Conservation (phyloP, 2,113 vertebrate species). For the Pantherophis guttatus region DNA sequence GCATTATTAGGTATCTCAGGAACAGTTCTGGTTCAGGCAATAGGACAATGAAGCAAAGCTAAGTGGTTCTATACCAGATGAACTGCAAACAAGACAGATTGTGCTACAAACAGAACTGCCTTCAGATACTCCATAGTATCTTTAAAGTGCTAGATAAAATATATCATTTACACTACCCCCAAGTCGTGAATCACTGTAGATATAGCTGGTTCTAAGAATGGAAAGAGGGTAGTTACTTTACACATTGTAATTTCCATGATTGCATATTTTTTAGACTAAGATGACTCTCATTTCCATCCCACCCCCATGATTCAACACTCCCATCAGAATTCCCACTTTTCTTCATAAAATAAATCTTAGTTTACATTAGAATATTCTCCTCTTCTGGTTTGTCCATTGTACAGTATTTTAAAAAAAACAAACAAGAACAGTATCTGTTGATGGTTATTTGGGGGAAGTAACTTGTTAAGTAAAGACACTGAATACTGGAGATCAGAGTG, state of each 20-base stretch:
- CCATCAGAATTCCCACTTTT: background rate
- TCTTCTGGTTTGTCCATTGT: background rate
- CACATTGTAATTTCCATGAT: background rate
- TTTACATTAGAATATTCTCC: background rate
- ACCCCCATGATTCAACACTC: background rate
- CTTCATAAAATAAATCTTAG: background rate
- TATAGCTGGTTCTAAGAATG: background rate
- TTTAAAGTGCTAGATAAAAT: constrained; percentile 39
- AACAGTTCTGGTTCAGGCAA: constrained; percentile 54
- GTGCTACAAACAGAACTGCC: constrained; percentile 33
- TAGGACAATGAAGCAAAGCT: constrained; percentile 53
- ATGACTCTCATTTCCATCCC: background rate
- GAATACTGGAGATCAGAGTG: background rate
- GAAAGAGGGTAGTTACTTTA: background rate
- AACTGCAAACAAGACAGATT: constrained; percentile 34
- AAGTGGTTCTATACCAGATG: constrained; percentile 47
- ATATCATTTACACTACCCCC: constrained; percentile 37
- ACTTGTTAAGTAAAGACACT: constrained; percentile 12
- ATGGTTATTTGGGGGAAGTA: background rate
- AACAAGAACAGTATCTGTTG: background rate
- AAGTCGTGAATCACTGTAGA: background rate
- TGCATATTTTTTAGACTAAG: accelerated
- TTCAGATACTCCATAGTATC: background rate
- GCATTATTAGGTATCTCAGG: constrained; percentile 58
- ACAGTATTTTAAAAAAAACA: background rate